Evolutionary conservation across 2,888 invertebrate species (phyloP).

Genomic region (Parnassius apollo): DNA sequence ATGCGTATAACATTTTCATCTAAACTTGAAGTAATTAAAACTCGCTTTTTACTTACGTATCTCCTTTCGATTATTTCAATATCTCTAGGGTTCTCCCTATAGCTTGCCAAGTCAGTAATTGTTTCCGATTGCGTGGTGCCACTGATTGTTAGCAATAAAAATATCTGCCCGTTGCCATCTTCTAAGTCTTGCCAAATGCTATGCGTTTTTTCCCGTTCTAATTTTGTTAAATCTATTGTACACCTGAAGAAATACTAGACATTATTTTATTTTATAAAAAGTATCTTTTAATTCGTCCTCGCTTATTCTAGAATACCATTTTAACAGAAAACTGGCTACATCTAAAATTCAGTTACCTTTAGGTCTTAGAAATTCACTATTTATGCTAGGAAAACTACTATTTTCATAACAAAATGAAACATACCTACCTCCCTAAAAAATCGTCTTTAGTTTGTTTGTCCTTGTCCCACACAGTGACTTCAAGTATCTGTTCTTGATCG

Average conservation of each 20-base stretch:
- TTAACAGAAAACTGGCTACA: too few relatives aligned
- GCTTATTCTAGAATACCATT: too few relatives aligned
- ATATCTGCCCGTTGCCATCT: constrained; percentile 93
- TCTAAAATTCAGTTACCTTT: too few relatives aligned
- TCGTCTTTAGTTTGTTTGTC: constrained; percentile 92
- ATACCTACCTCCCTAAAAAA: constrained; percentile 87
- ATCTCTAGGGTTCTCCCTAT: constrained; percentile 90
- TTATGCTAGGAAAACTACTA: not conserved
- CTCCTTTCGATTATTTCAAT: constrained; percentile 81
- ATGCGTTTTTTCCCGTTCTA: constrained; percentile 95
- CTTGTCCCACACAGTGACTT: constrained; percentile 95
- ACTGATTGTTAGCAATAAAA: constrained; percentile 95
- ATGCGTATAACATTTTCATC: too few relatives aligned
- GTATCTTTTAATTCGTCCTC: too few relatives aligned
- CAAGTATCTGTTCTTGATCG: constrained; percentile 94
- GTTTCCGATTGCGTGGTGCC: constrained; percentile 96
- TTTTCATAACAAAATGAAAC: constrained; percentile 18
- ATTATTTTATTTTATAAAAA: not conserved
- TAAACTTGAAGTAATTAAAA: too few relatives aligned
- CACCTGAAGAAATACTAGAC: constrained; percentile 81
- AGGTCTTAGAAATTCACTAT: too few relatives aligned
- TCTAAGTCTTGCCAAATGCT: constrained; percentile 94
- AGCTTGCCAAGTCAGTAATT: constrained; percentile 93
- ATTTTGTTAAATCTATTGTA: constrained; percentile 89
- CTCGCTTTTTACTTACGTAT: constrained; percentile 82